Base-by-base conservation (phyloP, 2,797 vertebrate genomes). In the Ibycter americanus region DNA sequence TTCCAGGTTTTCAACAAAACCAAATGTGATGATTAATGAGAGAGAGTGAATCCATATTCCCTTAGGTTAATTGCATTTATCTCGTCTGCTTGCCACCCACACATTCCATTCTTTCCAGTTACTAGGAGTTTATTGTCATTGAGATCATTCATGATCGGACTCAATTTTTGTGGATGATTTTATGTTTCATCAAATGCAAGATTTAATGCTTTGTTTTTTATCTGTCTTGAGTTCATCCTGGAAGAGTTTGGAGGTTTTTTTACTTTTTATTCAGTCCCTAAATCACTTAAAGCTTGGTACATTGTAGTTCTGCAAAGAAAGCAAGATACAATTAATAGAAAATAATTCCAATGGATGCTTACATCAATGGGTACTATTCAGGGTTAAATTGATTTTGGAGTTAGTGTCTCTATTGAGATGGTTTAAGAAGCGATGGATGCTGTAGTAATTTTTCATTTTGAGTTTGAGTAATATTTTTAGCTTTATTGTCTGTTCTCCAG, bases 1-100 rank as follows among this genome's bases (percentile, higher is more conserved):
- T 34, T 61, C 87, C 91, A 92, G 71, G 84, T 92, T 96, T 96
- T 94, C 89, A 92, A 29, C 89, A 80, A 78, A 87, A 46, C 63
- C 67, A 29, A 15, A 2, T 1, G 52, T 34, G 85, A 12, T 96
- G 94, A 94, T 94, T 83, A 81, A 86, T 58, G 95, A 74, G 21
- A 59, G 72, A 70, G 71, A 91, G 79, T 4, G 61, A 72, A 91
- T 95, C 82, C 91, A 12, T 71, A 59, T 91, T 83, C 93, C 96
- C 81, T 2, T 54, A 49, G 81, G 83, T 95, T 93, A 89, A 95
- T 68, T 85, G 79, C 85, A 61, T 87, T 95, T 87, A 61, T 95
- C 68, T 73, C 23, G 7, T 31, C 95, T 89, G 68, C 84, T 66
- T 62, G 59, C 85, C 72, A 86, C 89, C 82, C 91, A 67, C 95